Percentiles rank a stretch among this genome's conserved stretches.
Conservation (phyloP, 2,888 invertebrate genomes). For the Siphonodentalium dalli region DNA sequence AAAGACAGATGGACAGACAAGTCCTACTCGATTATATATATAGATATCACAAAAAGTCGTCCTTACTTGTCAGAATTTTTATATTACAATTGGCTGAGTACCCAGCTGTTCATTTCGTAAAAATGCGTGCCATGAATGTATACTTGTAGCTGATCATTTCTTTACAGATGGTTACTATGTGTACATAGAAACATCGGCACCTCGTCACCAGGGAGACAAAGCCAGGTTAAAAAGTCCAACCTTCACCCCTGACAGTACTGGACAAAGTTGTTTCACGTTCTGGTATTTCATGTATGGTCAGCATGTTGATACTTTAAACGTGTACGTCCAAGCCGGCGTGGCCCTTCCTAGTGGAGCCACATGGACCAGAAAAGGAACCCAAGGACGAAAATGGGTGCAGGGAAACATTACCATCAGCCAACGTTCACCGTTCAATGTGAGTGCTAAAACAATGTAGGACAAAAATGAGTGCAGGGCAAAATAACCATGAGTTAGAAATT, state of each 20-base stretch:
- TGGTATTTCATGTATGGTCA: conserved; percentile 56
- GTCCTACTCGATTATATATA: too few relatives aligned
- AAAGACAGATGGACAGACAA: too few relatives aligned
- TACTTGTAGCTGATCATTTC: not conserved
- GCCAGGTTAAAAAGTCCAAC: conserved; percentile 50
- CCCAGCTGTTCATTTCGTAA: not conserved
- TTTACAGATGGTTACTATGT: conserved; percentile 47
- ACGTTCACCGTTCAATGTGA: conserved; percentile 40
- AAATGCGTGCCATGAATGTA: not conserved
- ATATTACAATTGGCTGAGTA: too few relatives aligned
- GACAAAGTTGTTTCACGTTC: conserved; percentile 47
- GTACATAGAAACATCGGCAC: conserved; percentile 50
- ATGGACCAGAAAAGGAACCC: conserved; percentile 48
- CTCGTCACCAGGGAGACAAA: conserved; percentile 31
- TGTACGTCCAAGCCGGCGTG: conserved; percentile 41
- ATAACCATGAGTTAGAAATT: too few relatives aligned
- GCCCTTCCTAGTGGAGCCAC: conserved; percentile 31
- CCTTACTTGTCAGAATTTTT: too few relatives aligned
- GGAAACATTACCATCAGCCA: conserved; percentile 33
- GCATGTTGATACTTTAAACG: conserved; percentile 38
- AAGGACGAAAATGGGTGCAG: conserved; percentile 49
- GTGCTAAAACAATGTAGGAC: conserved; percentile 32
- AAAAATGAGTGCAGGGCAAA: conserved; percentile 42
- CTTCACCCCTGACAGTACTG: conserved; percentile 25
- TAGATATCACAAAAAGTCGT: too few relatives aligned